Base-by-base conservation (phyloP, 1,140 invertebrate species). In the Adelges cooleyi region DNA sequence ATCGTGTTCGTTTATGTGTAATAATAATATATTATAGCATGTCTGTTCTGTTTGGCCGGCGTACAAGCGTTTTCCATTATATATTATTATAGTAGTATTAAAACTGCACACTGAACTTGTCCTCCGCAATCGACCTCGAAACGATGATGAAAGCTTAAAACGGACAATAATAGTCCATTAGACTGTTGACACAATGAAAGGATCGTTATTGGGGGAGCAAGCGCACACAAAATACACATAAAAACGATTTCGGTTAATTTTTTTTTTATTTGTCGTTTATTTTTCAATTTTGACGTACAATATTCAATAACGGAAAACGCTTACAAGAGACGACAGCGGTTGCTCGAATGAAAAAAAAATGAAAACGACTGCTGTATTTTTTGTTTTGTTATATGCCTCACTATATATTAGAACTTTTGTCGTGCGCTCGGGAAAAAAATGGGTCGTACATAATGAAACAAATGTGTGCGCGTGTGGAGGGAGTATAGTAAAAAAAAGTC, bases 11-110 rank as follows among this genome's bases (percentile, higher is more conserved):
- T n/a, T n/a, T n/a, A n/a, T n/a, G n/a, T n/a, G n/a, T n/a, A n/a
- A n/a, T n/a, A n/a, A n/a, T n/a, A n/a, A n/a, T n/a, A n/a, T n/a
- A n/a, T n/a, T n/a, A n/a, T n/a, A n/a, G n/a, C n/a, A n/a, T n/a
- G n/a, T n/a, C 33, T 23, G 40, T 36, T 53, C 33, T 15, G 36
- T 40, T 54, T 54, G n/a, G 11, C n/a, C n/a, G n/a, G n/a, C n/a
- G 52, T 40, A 54, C 52, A 54, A 18, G 52, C 52, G 52, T 54
- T 54, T 22, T 54, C 52, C 52, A 54, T 54, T 54, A 54, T 54
- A n/a, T n/a, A n/a, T n/a, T n/a, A n/a, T n/a, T n/a, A n/a, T n/a
- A n/a, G n/a, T n/a, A n/a, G n/a, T n/a, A n/a, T n/a, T n/a, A n/a
- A n/a, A n/a, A n/a, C n/a, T 38, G 23, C 52, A 23, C 8, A 17